Evolutionary conservation across 2,888 invertebrate species (phyloP).

Genomic region (Pollenia labialis): DNA sequence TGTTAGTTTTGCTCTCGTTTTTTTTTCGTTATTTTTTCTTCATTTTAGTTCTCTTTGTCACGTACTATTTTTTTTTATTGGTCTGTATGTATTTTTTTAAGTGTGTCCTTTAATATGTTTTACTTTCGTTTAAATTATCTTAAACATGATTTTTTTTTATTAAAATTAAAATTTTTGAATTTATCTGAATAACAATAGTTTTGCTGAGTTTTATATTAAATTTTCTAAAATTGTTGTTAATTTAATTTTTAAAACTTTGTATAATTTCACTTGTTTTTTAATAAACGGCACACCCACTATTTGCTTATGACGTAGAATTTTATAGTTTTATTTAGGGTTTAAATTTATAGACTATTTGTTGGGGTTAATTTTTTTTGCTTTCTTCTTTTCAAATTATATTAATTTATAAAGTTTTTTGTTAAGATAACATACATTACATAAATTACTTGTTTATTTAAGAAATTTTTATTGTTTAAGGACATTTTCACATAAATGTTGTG

Average conservation of each 20-base stretch:
- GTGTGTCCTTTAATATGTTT: conserved; percentile 63
- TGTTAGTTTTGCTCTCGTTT: conserved; percentile 41
- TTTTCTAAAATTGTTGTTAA: neutral
- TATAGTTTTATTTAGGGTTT: neutral
- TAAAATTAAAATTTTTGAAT: neutral
- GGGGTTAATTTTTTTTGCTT: neutral
- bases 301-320: conserved; percentile 51
- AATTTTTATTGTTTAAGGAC: neutral
- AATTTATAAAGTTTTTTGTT: neutral
- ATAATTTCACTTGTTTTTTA: neutral
- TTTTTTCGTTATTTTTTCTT: conserved; percentile 2
- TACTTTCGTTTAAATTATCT: conserved; percentile 61
- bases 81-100: conserved; percentile 52
- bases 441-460: neutral
- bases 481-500: neutral
- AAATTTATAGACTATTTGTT: conserved; percentile 6
- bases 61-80: conserved; percentile 52
- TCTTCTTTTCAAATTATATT: neutral
- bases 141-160: conserved; percentile 1
- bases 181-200: neutral
- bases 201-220: neutral
- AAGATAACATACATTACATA: neutral
- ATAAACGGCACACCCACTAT: conserved; percentile 64
- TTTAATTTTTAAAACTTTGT: neutral
- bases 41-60: conserved; percentile 35